Evolutionary conservation across 2,797 vertebrate species (phyloP).

Genomic region (Phoeniculus purpureus): DNA sequence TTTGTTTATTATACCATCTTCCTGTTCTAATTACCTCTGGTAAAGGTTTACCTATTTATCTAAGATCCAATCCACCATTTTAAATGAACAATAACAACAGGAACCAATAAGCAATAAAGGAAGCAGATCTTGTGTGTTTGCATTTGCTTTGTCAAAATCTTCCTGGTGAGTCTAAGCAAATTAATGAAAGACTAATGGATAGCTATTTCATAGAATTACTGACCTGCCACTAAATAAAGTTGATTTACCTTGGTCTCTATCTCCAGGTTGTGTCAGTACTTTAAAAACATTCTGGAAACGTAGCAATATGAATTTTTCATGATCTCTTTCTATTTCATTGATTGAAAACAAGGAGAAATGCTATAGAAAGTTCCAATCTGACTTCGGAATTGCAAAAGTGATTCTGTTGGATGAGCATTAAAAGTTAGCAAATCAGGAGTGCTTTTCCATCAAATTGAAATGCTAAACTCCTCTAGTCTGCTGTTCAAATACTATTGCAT

Average conservation of each 20-base stretch:
- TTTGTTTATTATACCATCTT: neutral
- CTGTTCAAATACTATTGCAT: neutral
- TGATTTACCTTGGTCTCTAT: neutral
- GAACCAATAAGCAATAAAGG: neutral
- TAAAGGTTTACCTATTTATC: neutral
- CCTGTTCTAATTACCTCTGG: neutral
- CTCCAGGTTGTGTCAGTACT: neutral
- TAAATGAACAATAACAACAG: neutral
- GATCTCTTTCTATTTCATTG: neutral
- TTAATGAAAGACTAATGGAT: neutral
- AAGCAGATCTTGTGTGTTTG: neutral
- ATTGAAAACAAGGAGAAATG: neutral
- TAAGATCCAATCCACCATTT: neutral
- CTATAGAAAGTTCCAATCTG: neutral
- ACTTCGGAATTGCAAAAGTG: neutral
- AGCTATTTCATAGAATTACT: neutral
- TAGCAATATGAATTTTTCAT: neutral
- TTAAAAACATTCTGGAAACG: too few relatives aligned
- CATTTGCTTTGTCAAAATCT: neutral
- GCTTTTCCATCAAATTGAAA: neutral
- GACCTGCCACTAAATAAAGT: neutral
- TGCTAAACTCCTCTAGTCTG: neutral
- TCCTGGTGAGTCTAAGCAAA: neutral
- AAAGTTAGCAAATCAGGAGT: neutral
- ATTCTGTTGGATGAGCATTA: neutral